These are phyloP conservation scores for Drosophila asahinai DNA, from an alignment of 1,140 invertebrate genomes.

Conservation along the genomic window DNA sequence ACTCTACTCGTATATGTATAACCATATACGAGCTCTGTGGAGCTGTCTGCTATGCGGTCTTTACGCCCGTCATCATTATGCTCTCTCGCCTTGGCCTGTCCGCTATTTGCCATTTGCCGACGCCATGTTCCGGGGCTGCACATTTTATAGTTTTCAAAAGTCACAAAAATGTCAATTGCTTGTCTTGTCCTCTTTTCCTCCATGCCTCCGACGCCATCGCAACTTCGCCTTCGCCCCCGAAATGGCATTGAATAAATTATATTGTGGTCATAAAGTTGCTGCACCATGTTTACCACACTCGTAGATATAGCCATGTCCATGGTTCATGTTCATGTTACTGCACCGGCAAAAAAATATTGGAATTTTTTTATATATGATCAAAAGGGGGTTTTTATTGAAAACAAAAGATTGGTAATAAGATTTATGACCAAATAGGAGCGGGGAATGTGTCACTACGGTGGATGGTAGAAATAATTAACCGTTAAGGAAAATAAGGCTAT, in stretches of 20 bases:
- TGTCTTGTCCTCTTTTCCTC: conserved; percentile 44
- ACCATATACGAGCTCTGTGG: conserved; percentile 22
- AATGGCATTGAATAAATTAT: conserved; percentile 84
- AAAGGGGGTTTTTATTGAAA: too few species aligned
- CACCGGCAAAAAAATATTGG: conserved; percentile 8
- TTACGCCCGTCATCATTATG: conserved; percentile 73
- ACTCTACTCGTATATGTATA: conserved; percentile 8
- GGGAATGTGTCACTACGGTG: not conserved
- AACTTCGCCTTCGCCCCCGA: conserved; percentile 13
- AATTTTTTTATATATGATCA: not conserved
- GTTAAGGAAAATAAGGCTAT: too few species aligned
- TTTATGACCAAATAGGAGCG: not conserved
- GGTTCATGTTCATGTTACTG: conserved; percentile 27
- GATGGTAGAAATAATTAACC: not conserved
- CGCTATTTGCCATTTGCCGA: conserved; percentile 33
- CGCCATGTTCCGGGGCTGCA: conserved; percentile 60
- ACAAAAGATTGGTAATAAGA: not conserved
- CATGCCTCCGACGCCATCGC: not conserved
- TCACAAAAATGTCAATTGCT: conserved; percentile 82
- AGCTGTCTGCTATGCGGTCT: conserved; percentile 59
- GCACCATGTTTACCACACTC: conserved; percentile 64
- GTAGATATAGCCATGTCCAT: conserved; percentile 50
- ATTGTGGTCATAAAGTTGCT: conserved; percentile 78
- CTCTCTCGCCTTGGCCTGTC: conserved; percentile 42
- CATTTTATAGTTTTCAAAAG: conserved; percentile 84